phyloP scores from a whole-genome alignment of 2,888 invertebrate genomes.

The Epinotia demarniana region DNA sequence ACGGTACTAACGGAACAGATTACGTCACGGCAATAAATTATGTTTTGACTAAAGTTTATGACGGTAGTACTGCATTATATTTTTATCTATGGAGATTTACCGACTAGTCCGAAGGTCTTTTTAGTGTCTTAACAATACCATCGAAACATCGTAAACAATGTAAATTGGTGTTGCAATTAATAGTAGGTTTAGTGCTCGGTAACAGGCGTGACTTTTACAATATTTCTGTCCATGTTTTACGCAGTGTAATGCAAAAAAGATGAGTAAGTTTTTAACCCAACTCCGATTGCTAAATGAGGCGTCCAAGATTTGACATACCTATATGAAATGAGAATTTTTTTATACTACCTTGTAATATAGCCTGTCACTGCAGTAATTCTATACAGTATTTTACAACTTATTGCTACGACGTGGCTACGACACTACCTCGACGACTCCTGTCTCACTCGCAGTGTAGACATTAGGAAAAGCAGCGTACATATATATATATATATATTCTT shows the following conservation, averaged over 20 bases:
- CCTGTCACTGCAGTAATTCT: too few relatives aligned
- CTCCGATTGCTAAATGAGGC: neutral
- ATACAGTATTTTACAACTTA: too few relatives aligned
- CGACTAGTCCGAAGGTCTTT: constrained; percentile 30
- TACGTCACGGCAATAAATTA: constrained; percentile 41
- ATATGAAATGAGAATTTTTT: neutral
- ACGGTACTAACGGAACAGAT: constrained; percentile 33
- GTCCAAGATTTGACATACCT: neutral
- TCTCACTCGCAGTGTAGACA: too few relatives aligned
- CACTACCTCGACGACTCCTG: too few relatives aligned
- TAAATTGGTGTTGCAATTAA: constrained; percentile 20
- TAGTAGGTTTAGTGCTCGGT: neutral
- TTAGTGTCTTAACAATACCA: constrained; percentile 25
- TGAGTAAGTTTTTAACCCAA: neutral
- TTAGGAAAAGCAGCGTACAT: too few relatives aligned
- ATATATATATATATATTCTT: too few relatives aligned
- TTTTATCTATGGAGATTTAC: constrained; percentile 36
- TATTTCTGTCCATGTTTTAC: neutral
- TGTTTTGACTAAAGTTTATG: constrained; percentile 38
- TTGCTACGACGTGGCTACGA: too few relatives aligned
- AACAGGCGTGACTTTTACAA: constrained; percentile 13
- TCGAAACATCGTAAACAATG: constrained; percentile 22
- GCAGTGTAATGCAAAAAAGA: neutral
- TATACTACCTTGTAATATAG: neutral
- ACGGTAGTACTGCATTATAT: constrained; percentile 34